These are phyloP conservation scores for Dasyprocta punctata DNA, from an alignment of 2,113 vertebrate species.

Conservation along the genomic window DNA sequence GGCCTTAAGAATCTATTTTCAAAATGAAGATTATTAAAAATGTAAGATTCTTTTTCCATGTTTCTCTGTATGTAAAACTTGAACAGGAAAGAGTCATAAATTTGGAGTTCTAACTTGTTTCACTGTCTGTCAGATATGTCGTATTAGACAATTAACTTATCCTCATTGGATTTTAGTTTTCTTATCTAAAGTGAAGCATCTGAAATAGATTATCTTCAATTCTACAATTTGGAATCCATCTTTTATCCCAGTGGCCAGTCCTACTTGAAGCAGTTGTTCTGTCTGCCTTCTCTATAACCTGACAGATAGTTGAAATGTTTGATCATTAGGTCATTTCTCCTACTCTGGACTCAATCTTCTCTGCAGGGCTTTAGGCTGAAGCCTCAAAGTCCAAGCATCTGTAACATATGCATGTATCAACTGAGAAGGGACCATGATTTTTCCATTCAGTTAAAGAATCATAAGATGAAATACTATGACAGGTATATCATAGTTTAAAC, in stretches of 20 bases:
- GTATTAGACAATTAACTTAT: not conserved
- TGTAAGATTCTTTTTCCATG: not conserved
- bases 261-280: not conserved
- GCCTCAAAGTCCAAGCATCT: not conserved
- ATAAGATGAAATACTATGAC: not conserved
- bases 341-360: not conserved
- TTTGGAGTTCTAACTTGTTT: slow-evolving; percentile 9
- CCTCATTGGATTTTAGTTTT: not conserved
- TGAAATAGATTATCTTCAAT: not conserved
- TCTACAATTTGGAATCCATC: not conserved
- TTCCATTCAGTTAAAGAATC: not conserved
- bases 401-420: not conserved
- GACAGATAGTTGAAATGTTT: not conserved
- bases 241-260: not conserved
- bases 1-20: not conserved
- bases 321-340: not conserved
- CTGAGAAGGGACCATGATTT: not conserved
- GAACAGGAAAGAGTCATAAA: not conserved
- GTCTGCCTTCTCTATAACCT: not conserved
- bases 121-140: not conserved
- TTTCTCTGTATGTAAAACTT: not conserved
- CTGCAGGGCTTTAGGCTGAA: not conserved
- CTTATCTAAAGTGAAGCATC: slow-evolving; percentile 5
- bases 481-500: not conserved
- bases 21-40: not conserved